Percentiles rank a stretch among this genome's conserved stretches.
Conservation (phyloP, 2,888 invertebrate species). For the Drosophila cracens region DNA sequence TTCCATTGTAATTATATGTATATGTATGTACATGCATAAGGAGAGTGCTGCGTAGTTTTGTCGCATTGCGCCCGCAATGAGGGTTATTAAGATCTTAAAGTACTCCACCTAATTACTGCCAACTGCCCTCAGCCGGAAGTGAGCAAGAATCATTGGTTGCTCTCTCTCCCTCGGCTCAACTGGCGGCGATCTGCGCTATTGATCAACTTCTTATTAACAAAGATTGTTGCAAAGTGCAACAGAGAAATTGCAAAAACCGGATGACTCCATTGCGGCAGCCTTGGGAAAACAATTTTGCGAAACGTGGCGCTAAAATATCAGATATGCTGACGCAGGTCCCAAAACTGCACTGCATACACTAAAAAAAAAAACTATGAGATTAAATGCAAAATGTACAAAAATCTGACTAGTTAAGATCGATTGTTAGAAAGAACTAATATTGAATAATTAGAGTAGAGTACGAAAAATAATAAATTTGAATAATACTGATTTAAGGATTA, state of each 20-base stretch:
- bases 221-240: constrained; percentile 46
- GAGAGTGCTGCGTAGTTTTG: constrained; percentile 6
- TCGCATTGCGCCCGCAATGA: constrained; percentile 23
- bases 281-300: constrained; percentile 61
- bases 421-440: not conserved
- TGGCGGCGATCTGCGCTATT: constrained; percentile 57
- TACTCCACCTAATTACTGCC: constrained; percentile 59
- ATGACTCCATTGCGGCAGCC: constrained; percentile 33
- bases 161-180: constrained; percentile 6
- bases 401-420: not conserved
- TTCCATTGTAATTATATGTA: constrained; percentile 56
- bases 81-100: constrained; percentile 32
- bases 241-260: constrained; percentile 48
- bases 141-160: constrained; percentile 20
- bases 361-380: not conserved
- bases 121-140: constrained; percentile 53
- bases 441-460: not conserved
- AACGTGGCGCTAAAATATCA: constrained; percentile 65
- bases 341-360: constrained; percentile 8
- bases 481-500: too few species aligned
- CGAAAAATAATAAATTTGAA: not conserved
- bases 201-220: constrained; percentile 62
- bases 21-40: not conserved
- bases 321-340: constrained; percentile 6
- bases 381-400: too few species aligned